Conservation (phyloP, 2,888 invertebrate genomes). For the Aporophyla nigra region DNA sequence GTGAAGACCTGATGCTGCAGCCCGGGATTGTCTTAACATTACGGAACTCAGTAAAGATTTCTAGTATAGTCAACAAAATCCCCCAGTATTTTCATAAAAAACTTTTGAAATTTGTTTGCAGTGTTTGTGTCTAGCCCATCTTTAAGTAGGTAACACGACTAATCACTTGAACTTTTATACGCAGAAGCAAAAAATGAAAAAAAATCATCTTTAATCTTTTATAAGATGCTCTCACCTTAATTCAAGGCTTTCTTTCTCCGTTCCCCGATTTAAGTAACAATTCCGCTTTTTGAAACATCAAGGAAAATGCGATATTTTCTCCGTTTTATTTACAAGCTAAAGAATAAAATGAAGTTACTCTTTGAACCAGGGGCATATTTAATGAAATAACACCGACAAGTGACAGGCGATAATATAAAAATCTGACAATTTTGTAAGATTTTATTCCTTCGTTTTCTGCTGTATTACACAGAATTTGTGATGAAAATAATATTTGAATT, state of each 20-base stretch:
- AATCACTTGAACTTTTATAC: not conserved
- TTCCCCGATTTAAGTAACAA: constrained; percentile 26
- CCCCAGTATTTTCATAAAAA: not conserved
- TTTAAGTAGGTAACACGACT: not conserved
- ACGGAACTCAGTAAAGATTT: not conserved
- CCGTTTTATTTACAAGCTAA: constrained; percentile 1
- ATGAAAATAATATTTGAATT: not conserved
- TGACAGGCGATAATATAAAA: too few relatives aligned
- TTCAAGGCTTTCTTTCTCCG: constrained; percentile 16
- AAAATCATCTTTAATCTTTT: constrained; percentile 29
- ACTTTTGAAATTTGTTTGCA: not conserved
- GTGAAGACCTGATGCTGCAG: too few relatives aligned
- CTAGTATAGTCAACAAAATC: not conserved
- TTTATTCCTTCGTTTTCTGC: not conserved
- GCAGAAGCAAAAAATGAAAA: not conserved
- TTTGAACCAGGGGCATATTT: too few relatives aligned
- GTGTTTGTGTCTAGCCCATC: not conserved
- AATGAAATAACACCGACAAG: too few relatives aligned
- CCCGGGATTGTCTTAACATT: too few relatives aligned
- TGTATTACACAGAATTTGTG: not conserved
- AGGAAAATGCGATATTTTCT: not conserved
- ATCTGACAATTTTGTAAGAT: not conserved
- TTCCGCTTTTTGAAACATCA: constrained; percentile 26
- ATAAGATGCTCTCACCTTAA: constrained; percentile 28
- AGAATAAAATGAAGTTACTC: not conserved